Evolutionary conservation across 2,888 invertebrate species (phyloP).

Genomic region (Tetheella fluctuosa): DNA sequence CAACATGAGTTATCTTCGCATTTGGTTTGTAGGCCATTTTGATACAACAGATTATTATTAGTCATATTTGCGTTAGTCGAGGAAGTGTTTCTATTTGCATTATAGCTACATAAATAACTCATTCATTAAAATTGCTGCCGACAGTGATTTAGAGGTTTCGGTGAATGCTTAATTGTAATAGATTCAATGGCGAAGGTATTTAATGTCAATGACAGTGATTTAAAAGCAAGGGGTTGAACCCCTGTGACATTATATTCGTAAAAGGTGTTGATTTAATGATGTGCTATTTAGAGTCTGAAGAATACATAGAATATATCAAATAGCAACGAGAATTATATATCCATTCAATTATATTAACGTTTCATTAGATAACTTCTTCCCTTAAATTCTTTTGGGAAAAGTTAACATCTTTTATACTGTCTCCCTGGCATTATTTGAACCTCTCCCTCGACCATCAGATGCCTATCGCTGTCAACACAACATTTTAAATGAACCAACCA

Average conservation of each 20-base stretch:
- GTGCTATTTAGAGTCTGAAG: background rate
- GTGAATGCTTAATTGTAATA: background rate
- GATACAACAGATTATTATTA: background rate
- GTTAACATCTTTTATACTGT: too few species aligned
- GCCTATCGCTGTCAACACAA: too few species aligned
- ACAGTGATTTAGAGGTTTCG: background rate
- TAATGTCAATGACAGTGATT: background rate
- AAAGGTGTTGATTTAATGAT: background rate
- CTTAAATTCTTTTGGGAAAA: too few species aligned
- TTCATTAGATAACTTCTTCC: too few species aligned
- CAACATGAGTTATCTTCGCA: background rate
- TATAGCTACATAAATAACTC: background rate
- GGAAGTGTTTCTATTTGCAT: background rate
- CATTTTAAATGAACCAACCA: slow-evolving; percentile 53
- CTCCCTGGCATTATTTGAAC: background rate
- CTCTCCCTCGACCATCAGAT: background rate
- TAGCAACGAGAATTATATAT: too few species aligned
- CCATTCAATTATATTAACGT: too few species aligned
- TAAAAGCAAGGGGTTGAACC: background rate
- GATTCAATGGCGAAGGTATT: background rate
- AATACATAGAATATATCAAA: too few species aligned
- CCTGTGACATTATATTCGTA: background rate
- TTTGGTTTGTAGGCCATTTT: background rate
- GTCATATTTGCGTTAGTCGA: background rate
- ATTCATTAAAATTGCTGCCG: background rate